Evolutionary conservation across 2,888 invertebrate genomes (phyloP).

Genomic region (Incurvaria masculella): DNA sequence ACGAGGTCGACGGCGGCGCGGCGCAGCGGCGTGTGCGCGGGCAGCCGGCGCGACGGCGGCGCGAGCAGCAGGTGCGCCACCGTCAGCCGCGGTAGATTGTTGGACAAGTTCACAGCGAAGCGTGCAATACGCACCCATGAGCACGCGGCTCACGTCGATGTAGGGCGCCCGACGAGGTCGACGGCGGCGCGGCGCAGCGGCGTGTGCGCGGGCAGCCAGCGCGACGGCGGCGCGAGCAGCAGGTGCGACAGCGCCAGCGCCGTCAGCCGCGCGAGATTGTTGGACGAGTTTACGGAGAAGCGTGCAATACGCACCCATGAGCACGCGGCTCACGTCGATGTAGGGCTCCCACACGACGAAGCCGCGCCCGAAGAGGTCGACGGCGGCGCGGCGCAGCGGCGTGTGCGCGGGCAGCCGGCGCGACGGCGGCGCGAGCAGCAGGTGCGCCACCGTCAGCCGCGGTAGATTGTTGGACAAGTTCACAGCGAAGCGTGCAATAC

Average conservation of each 20-base stretch:
- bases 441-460: constrained; percentile 86
- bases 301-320: constrained; percentile 48
- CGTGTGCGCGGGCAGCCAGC: constrained; percentile 85
- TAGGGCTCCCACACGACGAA: constrained; percentile 99
- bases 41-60: constrained; percentile 92
- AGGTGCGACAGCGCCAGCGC: constrained; percentile 94
- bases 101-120: constrained; percentile 56
- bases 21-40: constrained; percentile 89
- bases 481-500: constrained; percentile 47
- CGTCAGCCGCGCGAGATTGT: constrained; percentile 88
- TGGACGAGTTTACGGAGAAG: constrained; percentile 56
- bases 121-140: constrained; percentile 48
- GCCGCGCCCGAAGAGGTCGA: constrained; percentile 95
- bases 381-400: constrained; percentile 91
- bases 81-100: constrained; percentile 88
- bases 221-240: constrained; percentile 79
- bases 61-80: constrained; percentile 84
- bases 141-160: constrained; percentile 55
- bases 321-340: constrained; percentile 55
- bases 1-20: constrained; percentile 96
- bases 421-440: constrained; percentile 81
- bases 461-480: constrained; percentile 79
- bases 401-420: constrained; percentile 86
- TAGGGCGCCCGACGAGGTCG: constrained; percentile 95
- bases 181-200: constrained; percentile 95